phyloP scores from a whole-genome alignment of 2,113 vertebrate genomes.

The Salminus brasiliensis region DNA sequence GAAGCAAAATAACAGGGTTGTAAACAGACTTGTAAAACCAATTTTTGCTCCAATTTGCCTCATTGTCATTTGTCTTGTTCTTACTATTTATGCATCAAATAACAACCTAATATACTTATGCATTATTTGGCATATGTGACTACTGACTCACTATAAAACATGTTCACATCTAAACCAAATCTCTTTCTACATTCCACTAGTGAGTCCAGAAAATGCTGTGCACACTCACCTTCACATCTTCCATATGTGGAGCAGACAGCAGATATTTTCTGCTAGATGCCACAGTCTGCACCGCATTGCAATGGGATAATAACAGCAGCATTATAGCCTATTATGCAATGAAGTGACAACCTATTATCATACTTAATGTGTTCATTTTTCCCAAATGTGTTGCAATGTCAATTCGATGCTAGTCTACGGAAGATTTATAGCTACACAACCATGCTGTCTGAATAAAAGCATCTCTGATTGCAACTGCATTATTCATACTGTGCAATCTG shows the following conservation, averaged over 20 bases:
- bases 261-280: background rate
- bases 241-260: background rate
- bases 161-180: background rate
- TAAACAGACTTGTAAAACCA: too few species aligned
- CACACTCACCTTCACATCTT: background rate
- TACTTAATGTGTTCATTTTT: background rate
- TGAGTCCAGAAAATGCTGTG: background rate
- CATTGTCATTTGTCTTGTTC: too few species aligned
- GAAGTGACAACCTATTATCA: background rate
- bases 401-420: background rate
- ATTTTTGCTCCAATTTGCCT: too few species aligned
- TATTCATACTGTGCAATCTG: background rate
- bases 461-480: background rate
- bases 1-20: too few species aligned
- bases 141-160: background rate
- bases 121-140: background rate
- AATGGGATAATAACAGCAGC: background rate
- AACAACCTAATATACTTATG: too few species aligned
- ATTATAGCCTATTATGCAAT: constrained; percentile 3
- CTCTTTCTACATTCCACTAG: background rate
- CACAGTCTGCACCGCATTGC: background rate
- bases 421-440: background rate
- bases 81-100: too few species aligned
- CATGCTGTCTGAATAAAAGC: background rate
- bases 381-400: background rate